Evolutionary conservation across 2,113 vertebrate species (phyloP).

Genomic region (Albula goreensis): DNA sequence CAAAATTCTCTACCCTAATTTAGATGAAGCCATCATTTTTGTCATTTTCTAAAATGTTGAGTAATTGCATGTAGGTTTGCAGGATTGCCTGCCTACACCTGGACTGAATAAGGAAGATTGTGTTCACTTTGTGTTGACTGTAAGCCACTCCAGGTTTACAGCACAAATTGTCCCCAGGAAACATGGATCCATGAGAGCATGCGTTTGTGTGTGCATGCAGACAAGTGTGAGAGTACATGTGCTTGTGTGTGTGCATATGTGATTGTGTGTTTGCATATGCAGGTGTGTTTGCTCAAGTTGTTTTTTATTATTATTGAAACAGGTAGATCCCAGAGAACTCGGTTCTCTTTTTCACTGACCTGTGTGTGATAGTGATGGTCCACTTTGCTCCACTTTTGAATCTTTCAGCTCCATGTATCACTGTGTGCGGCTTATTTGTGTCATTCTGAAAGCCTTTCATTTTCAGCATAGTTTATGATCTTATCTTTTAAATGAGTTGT

Average conservation of each 20-base stretch:
- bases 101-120: not conserved
- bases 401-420: no score
- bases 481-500: conserved; percentile 77
- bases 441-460: conserved; percentile 63
- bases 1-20: not conserved
- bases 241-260: not conserved
- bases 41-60: not conserved
- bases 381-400: no score
- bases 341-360: no score
- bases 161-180: not conserved
- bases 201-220: no score
- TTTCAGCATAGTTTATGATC: conserved; percentile 64
- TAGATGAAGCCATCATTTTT: not conserved
- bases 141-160: not conserved
- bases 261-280: not conserved
- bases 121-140: not conserved
- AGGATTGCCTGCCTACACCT: not conserved
- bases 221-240: not conserved
- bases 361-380: not conserved
- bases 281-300: not conserved
- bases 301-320: no score
- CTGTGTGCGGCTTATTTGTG: conserved; percentile 47
- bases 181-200: not conserved
- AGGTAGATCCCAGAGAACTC: no score
- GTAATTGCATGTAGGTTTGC: not conserved